Evolutionary conservation across 2,888 invertebrate genomes (phyloP), one percentile per base, ranked within the genome.

Genomic region (Suillia variegata): DNA sequence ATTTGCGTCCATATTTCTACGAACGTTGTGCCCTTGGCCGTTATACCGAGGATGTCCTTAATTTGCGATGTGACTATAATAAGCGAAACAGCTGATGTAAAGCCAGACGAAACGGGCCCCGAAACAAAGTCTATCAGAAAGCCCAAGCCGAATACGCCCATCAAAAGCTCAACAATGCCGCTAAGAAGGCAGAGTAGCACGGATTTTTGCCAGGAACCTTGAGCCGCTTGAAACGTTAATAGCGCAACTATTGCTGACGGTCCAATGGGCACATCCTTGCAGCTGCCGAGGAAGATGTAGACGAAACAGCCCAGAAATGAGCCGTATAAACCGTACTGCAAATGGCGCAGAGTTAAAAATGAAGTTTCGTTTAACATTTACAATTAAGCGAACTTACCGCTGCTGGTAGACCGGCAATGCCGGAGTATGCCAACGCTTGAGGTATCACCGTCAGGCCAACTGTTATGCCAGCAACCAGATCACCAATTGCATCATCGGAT

Each of bases 401-500:
- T 24, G 90, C 86, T 55, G 92, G 90, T 63, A 93, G 83, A 18
- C 91, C 91, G 51, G 92, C 92, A 62, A 92, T 89, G 77, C 88
- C 90, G 24, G 91, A 86, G 81, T 93, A 93, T 12, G 93, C 93
- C 61, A 93, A 83, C 13, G 92, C 91, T 83, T 96, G 96, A 13
- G 96, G 96, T 70, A 97, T 94, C 58, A 96, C 94, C 0, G 96
- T 96, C 61, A 96, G 86, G 0, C 95, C 96, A 13, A 96, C 96
- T 1, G 96, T 95, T 59, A 96, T 83, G 57, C 96, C 96, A 3
- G 96, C 96, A 63, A 97, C 91, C 47, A 94, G 79, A 84, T 97
- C 96, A 10, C 94, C 93, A 54, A 93, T 82, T 6, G 93, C 89
- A 82, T 90, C 87, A 60, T 87, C 85, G 6, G 83, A 76, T 70